Base-by-base conservation (phyloP, 2,113 vertebrate genomes). In the Falcunculus frontatus region DNA sequence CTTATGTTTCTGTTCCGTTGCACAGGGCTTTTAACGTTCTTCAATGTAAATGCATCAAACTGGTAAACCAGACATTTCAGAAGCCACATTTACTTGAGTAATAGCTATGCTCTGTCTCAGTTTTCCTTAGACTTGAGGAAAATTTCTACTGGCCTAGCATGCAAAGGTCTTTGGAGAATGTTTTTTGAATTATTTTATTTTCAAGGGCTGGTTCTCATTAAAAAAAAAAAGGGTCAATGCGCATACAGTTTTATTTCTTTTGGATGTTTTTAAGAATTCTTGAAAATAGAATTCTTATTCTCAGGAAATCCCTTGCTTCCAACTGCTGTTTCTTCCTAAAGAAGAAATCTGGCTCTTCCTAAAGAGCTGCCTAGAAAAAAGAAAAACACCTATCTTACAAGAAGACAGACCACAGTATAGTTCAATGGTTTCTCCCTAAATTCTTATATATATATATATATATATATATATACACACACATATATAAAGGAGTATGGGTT, bases 11-110 rank as follows among this genome's bases (percentile, higher is more conserved):
- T 83, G 46, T 68, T 87, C 70, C 6, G 0, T 37, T 83, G 42
- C 70, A 75, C 32, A 46, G 37, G 32, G 4, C 37, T 79, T 90
- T 90, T 69, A 69, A 68, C 39, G 73, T 92, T 88, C 53, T 80
- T 90, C 75, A 65, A 50, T 84, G 63, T 62, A 94, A 83, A 87
- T 73, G 46, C 65, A 74, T 80, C 46, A 74, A 53, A 87, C 76
- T 69, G 72, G 69, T 88, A 86, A 94, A 85, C 12, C 62, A 93
- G 57, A 41, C 25, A 30, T 83, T 94, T 79, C 27, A 4, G 75
- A 77, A 92, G 59, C 56, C 77, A 74, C 19, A 57, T 92, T 85
- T 96, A 80, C 55, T 86, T 88, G 79, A 96, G 37, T 93, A 60
- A 91, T 59, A 89, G 47, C 33, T 93, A 11, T 64, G 57, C 15